Evolutionary conservation across 1,140 invertebrate genomes (phyloP).

Genomic region (Pogonognathellus flavescens): DNA sequence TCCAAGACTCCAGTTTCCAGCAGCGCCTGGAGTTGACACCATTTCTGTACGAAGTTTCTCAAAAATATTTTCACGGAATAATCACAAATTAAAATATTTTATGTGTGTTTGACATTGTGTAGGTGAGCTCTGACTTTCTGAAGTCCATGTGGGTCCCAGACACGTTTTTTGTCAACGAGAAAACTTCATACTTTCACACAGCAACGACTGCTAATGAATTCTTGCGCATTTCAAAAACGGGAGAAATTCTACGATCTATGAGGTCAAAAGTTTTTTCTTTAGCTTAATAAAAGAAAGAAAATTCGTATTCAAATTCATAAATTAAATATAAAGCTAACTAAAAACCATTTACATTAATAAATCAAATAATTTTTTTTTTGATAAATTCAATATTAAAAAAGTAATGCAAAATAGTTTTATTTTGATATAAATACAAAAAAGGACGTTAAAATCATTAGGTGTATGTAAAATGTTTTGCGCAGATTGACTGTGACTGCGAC

Average conservation of each 20-base stretch:
- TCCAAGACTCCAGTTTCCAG: constrained; percentile 89
- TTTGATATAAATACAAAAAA: too few relatives aligned
- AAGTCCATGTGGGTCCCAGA: constrained; percentile 98
- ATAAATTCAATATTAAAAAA: too few relatives aligned
- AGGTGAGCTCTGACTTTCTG: constrained; percentile 87
- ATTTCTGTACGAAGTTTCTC: constrained; percentile 76
- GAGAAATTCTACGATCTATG: constrained; percentile 94
- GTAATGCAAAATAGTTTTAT: too few relatives aligned
- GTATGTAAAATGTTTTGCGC: constrained; percentile 77
- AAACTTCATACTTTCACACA: constrained; percentile 97
- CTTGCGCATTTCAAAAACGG: constrained; percentile 93
- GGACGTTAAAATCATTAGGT: too few relatives aligned
- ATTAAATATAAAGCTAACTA: too few relatives aligned
- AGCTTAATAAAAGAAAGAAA: too few relatives aligned
- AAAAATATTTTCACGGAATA: too few relatives aligned
- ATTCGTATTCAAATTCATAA: too few relatives aligned
- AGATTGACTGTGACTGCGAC: constrained; percentile 80
- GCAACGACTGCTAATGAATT: constrained; percentile 97
- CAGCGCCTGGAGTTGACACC: constrained; percentile 86
- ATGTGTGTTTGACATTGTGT: neutral
- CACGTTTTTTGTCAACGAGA: constrained; percentile 98
- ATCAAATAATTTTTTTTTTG: too few relatives aligned
- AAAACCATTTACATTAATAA: too few relatives aligned
- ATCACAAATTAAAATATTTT: neutral
- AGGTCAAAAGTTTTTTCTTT: constrained; percentile 76